Percentiles rank a stretch among this genome's conserved stretches.
phyloP scores from a whole-genome alignment of 2,797 vertebrate genomes.

The Acanthopagrus latus region DNA sequence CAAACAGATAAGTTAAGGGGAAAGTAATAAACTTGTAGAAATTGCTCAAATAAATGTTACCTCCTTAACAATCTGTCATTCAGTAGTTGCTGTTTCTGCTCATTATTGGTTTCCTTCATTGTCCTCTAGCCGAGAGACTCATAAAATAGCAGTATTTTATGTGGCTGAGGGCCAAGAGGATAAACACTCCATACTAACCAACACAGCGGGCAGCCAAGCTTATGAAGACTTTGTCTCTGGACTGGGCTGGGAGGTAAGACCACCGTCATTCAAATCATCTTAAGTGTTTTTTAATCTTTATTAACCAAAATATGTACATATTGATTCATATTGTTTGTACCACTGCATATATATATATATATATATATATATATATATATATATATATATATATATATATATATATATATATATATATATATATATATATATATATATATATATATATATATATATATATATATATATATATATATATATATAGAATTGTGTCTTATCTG shows the following conservation, averaged over 20 bases:
- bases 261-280: neutral
- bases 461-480: too few relatives aligned
- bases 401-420: too few relatives aligned
- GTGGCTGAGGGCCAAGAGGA: constrained; percentile 99
- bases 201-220: constrained; percentile 95
- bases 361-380: too few relatives aligned
- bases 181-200: constrained; percentile 98
- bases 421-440: too few relatives aligned
- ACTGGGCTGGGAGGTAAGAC: constrained; percentile 96
- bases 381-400: too few relatives aligned
- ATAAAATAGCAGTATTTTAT: constrained; percentile 99
- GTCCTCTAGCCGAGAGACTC: constrained; percentile 92
- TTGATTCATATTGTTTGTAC: too few relatives aligned
- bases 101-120: constrained; percentile 15
- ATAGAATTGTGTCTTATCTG: neutral
- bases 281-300: too few relatives aligned
- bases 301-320: too few relatives aligned
- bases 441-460: too few relatives aligned
- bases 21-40: neutral
- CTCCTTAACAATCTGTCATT: neutral
- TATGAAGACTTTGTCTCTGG: constrained; percentile 99
- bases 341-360: too few relatives aligned
- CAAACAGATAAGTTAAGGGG: neutral
- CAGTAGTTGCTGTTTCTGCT: neutral
- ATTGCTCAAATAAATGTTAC: neutral